Conservation (phyloP, 1,140 invertebrate species). For the Leptinotarsa lineolata region DNA sequence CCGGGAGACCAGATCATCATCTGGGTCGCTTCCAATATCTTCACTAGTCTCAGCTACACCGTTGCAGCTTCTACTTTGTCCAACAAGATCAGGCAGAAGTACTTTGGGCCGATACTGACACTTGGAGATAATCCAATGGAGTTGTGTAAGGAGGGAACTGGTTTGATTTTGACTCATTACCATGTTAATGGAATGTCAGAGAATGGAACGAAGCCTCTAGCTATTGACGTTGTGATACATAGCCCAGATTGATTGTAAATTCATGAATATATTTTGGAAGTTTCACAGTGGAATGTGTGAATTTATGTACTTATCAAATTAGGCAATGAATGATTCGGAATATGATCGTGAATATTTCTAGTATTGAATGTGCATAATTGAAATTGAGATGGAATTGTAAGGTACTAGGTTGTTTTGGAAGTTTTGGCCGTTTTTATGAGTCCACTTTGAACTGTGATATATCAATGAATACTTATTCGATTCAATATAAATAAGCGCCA, state of each 20-base stretch:
- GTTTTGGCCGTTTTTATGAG: no score
- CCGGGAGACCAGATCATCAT: constrained; percentile 37
- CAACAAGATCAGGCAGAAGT: constrained; percentile 44
- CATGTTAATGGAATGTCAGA: constrained; percentile 41
- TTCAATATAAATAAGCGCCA: no score
- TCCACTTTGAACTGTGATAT: no score
- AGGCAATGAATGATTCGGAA: no score
- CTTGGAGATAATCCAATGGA: constrained; percentile 36
- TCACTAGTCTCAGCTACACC: constrained; percentile 42
- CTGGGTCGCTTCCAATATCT: constrained; percentile 45
- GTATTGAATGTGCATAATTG: no score
- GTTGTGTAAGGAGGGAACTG: constrained; percentile 37
- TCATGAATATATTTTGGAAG: no score
- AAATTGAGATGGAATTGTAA: no score
- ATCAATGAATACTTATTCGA: no score
- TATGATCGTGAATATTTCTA: no score
- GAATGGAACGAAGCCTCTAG: constrained; percentile 34
- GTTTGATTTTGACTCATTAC: constrained; percentile 42
- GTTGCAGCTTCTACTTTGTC: constrained; percentile 43
- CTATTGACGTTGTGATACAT: constrained; percentile 44
- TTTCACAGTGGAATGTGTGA: no score
- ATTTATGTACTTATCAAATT: no score
- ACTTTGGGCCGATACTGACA: constrained; percentile 42
- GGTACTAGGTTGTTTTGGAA: no score
- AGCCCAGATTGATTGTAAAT: constrained; percentile 23